Evolutionary conservation across 2,797 vertebrate species (phyloP).

Genomic region (Naso thynnoides): DNA sequence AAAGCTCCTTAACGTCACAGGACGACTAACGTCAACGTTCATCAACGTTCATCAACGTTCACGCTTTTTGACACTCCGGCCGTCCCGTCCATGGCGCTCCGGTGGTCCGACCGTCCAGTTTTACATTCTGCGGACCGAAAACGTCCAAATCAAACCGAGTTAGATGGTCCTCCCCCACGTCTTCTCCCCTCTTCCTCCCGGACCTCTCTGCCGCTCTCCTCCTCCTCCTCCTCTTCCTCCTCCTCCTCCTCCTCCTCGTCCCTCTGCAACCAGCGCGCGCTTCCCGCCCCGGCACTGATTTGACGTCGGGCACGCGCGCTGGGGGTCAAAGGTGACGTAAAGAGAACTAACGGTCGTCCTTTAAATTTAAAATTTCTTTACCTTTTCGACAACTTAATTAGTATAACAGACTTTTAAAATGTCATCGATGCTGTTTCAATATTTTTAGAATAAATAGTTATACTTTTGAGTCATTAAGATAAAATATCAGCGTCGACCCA

Average conservation of each 20-base stretch:
- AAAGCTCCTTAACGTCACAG: neutral
- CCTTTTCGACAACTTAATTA: too few species aligned
- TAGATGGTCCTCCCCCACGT: neutral
- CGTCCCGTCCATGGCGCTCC: slow-evolving; percentile 9
- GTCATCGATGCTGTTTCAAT: neutral
- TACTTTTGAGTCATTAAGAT: too few species aligned
- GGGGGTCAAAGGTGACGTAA: slow-evolving; percentile 45
- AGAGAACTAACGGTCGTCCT: neutral
- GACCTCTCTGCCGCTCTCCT: neutral
- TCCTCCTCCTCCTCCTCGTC: too few species aligned
- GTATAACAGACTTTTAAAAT: neutral
- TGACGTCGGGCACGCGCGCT: slow-evolving; percentile 46
- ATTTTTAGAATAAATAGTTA: neutral
- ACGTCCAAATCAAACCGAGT: rapidly evolving
- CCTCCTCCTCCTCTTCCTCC: too few species aligned
- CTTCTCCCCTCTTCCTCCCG: neutral
- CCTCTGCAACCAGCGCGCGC: slow-evolving; percentile 17
- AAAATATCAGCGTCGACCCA: too few species aligned
- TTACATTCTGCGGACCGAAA: neutral
- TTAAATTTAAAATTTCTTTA: neutral
- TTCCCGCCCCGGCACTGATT: slow-evolving; percentile 34
- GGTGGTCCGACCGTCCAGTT: neutral
- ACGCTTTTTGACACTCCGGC: neutral
- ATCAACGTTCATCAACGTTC: too few species aligned
- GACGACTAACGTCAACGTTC: rapidly evolving